Evolutionary conservation across 2,888 invertebrate genomes (phyloP), one percentile per base, ranked within the genome.

Genomic region (Copidosoma aretas): DNA sequence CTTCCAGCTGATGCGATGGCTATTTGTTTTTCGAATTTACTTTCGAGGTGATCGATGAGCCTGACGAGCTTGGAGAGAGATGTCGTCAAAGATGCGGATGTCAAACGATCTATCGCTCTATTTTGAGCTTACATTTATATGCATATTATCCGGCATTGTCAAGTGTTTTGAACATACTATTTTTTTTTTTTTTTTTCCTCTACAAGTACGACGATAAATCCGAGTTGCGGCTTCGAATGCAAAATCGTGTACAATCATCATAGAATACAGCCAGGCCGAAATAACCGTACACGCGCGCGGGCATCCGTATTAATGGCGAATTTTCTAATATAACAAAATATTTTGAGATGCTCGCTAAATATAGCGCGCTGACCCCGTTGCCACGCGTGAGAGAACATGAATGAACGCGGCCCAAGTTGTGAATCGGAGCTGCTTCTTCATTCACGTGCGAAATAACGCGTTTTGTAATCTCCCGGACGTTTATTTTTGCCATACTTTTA

Each of bases 361-460:
- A 67, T 68, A 68, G 67, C 54, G 58, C 63, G 59, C 14, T 67
- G 69, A 71, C 67, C 71, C 61, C 59, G 59, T 69, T 71, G 59
- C 57, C 8, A 52, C 32, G 49, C 61, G 43, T 67, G 46, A 61
- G 68, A 67, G 67, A 71, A 58, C 61, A 61, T 69, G 71, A 71
- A 71, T 71, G 71, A 69, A 71, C 56, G 32, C 32, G 56, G 39
- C n/a, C 59, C 43, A 56, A 61, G 49, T n/a, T n/a, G n/a, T 63
- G 64, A 67, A 67, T 67, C 67, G 57, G 49, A 58, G 24, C 22
- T 59, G 25, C 43, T 69, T 32, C 32, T 32, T 67, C 67, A 71
- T 71, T 67, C 69, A 71, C 52, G 32, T 32, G 52, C 53, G 46
- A 51, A 63, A 66, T 68, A 63, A 60, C 22, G 56, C 32, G 8